Conservation (phyloP, 2,888 invertebrate genomes). For the Latheticus oryzae region DNA sequence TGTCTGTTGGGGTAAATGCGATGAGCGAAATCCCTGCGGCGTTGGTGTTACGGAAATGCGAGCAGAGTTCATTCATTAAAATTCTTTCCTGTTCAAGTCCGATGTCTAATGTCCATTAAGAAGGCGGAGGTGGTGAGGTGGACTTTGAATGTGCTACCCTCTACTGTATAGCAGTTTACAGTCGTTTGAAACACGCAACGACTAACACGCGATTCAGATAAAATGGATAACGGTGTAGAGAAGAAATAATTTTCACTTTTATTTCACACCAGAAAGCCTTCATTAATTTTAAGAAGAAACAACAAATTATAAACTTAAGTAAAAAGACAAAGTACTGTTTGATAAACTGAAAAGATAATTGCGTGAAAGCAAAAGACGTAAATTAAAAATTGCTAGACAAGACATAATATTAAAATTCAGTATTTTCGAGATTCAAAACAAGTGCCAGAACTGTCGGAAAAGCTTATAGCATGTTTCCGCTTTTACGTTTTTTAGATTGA, state of each 20-base stretch:
- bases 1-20: too few relatives aligned
- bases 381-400: neutral
- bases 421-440: too few relatives aligned
- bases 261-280: conserved; percentile 18
- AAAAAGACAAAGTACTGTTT: neutral
- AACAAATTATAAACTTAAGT: conserved; percentile 2
- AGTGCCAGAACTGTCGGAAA: too few relatives aligned
- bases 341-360: neutral
- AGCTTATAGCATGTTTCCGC: too few relatives aligned
- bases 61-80: conserved; percentile 59
- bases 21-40: conserved; percentile 25
- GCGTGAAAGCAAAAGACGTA: neutral
- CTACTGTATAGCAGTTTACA: conserved; percentile 54
- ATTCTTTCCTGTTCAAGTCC: conserved; percentile 52
- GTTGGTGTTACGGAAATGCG: conserved; percentile 52
- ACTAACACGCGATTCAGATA: conserved; percentile 53
- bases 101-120: conserved; percentile 53
- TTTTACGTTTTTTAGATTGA: too few relatives aligned
- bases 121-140: conserved; percentile 33
- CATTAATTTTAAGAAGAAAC: conserved; percentile 6
- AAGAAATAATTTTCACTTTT: conserved; percentile 40
- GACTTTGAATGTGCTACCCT: conserved; percentile 39
- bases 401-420: too few relatives aligned
- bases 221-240: conserved; percentile 27
- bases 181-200: conserved; percentile 54